Evolutionary conservation across 2,113 vertebrate species (phyloP), one percentile per base, ranked within the genome.

Genomic region (Orycteropus afer): DNA sequence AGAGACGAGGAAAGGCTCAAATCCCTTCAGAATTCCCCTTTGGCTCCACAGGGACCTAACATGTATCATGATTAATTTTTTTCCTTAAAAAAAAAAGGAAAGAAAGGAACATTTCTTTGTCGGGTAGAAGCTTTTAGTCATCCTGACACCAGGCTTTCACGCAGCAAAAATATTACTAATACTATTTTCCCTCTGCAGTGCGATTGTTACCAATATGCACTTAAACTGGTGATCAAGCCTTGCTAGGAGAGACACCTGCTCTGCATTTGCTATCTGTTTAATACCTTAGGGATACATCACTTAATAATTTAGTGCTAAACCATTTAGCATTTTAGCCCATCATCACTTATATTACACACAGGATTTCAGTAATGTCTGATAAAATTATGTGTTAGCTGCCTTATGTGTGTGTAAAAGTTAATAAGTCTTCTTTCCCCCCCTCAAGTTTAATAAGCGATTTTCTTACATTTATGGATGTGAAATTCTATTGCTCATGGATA

Each of bases 251-350:
- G 98, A 98, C 98, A 98, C 98, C 98, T 99, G 98, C 98, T 98
- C 98, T 98, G 98, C 98, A 98, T 98, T 98, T 98, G 94, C 97
- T 98, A 98, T 98, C 98, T 98, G 97, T 96, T 98, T 98, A 98
- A 98, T 98, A 98, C 98, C 98, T 98, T 84, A 81, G 98, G 98
- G 98, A 99, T 96, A 98, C 97, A 98, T 98, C 98, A 97, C 98
- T 99, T 98, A 98, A 98, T 99, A 98, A 99, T 98, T 99, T 98
- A 99, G 98, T 98, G 98, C 98, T 98, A 98, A 98, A 98, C 98
- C 98, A 98, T 98, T 99, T 98, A 98, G 98, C 98, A 98, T 98
- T 98, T 99, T 98, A 98, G 98, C 98, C 98, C 98, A 98, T 98
- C 98, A 98, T 98, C 97, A 95, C 98, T 98, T 98, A 98, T 98